Base-by-base conservation (phyloP, 2,888 invertebrate species). In the Tanytarsus gracilentus region DNA sequence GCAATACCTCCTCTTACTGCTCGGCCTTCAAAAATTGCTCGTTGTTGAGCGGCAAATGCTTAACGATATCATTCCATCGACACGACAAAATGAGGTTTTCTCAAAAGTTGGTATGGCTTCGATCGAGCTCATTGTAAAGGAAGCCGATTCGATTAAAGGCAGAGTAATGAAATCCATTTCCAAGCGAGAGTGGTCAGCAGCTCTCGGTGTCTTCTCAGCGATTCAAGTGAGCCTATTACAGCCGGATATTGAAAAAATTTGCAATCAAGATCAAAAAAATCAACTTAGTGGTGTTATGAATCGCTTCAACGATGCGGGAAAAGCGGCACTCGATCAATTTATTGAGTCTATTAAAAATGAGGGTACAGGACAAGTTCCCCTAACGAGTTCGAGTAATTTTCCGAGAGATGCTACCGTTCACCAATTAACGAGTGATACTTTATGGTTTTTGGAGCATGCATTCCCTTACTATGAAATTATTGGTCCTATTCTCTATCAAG, bases 341-440 rank as follows among this genome's bases (percentile, higher is more conserved):
- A 83, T 93, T 62, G 95, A 95, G 68, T 90, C 87, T 62, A 83
- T 96, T 27, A 79, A 88, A 63, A 79, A 79, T 23, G 91, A 91
- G 71, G 77, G 79, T 51, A 82, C 85, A 62, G 71, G 72, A 62
- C 65, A 69, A 2, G 72, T 68, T 40, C 69, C 69, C 3, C 52
- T 65, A 25, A 65, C 70, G 14, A 65, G 66, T 21, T 68, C 68
- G 62, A 67, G 69, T 6, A 70, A 70, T 64, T 72, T 74, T 8
- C 95, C 98, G 0, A 88, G 86, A 70, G 99, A 99, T 78, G 99
- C 98, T 62, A 99, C 98, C 0, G 98, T 98, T 29, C 97, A 97
- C 70, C 95, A 98, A 75, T 78, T 95, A 62, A 95, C 96, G 0
- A 93, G 90, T 63, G 95, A 96, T 69, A 92, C 95, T 48, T 82